Evolutionary conservation across 2,888 invertebrate species (phyloP).

Genomic region (Neria commutata): DNA sequence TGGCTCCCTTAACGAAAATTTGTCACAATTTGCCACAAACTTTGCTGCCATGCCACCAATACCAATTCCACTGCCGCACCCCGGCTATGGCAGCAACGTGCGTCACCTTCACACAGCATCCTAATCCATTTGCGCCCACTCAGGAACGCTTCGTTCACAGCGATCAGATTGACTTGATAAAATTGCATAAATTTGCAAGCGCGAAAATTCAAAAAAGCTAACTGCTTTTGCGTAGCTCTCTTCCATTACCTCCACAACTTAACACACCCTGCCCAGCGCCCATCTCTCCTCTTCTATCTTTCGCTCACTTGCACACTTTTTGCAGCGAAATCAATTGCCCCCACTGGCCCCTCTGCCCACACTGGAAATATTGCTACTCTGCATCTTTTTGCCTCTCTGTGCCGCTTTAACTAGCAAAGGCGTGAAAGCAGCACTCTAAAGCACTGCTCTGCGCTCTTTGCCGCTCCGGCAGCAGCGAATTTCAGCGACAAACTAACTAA

Average conservation of each 20-base stretch:
- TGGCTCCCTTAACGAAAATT: constrained; percentile 12
- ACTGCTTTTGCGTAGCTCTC: no score
- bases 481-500: background rate
- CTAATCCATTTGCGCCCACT: background rate
- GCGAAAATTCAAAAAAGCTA: no score
- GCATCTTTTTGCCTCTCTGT: no score
- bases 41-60: background rate
- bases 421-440: no score
- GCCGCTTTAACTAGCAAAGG: no score
- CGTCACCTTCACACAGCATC: background rate
- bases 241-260: background rate
- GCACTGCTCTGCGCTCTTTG: no score
- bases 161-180: constrained; percentile 9
- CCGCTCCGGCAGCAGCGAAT: background rate
- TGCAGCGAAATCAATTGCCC: background rate
- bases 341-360: background rate
- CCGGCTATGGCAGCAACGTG: background rate
- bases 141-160: no score
- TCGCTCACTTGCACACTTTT: no score
- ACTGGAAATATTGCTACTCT: no score
- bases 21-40: constrained; percentile 19
- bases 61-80: background rate
- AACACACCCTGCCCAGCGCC: no score
- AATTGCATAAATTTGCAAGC: constrained; percentile 9
- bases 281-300: no score